Evolutionary conservation across 2,113 vertebrate genomes (phyloP).

Genomic region (Terrapene triunguis): DNA sequence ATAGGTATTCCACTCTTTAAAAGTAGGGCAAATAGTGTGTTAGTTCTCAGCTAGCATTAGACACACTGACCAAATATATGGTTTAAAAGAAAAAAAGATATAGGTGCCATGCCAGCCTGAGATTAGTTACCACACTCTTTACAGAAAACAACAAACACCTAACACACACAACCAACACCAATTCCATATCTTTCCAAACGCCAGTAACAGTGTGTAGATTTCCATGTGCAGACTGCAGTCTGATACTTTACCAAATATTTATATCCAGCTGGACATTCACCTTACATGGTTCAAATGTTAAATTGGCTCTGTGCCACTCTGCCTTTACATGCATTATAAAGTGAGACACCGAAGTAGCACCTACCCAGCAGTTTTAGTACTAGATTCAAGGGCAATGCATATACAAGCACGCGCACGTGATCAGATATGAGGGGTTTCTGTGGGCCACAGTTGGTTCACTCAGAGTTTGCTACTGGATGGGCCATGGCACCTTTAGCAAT

Average conservation of each 20-base stretch:
- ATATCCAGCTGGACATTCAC: not conserved
- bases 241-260: not conserved
- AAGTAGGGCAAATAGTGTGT: not conserved
- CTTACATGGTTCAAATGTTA: not conserved
- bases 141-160: not conserved
- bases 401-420: not conserved
- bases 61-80: not conserved
- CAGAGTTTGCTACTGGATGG: not conserved
- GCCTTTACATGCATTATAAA: not conserved
- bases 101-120: not conserved
- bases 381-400: slow-evolving; percentile 60
- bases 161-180: not conserved
- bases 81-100: slow-evolving; percentile 21
- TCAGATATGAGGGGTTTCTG: not conserved
- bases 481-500: not conserved
- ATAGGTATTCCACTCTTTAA: not conserved
- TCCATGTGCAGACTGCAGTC: not conserved
- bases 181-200: not conserved
- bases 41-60: not conserved
- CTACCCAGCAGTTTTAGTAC: not conserved
- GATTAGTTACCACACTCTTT: not conserved
- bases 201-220: not conserved
- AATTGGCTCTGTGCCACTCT: not conserved
- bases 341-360: not conserved
- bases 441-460: fast-evolving